Conservation (phyloP, 2,888 invertebrate species). For the Drosophila aldrichi region DNA sequence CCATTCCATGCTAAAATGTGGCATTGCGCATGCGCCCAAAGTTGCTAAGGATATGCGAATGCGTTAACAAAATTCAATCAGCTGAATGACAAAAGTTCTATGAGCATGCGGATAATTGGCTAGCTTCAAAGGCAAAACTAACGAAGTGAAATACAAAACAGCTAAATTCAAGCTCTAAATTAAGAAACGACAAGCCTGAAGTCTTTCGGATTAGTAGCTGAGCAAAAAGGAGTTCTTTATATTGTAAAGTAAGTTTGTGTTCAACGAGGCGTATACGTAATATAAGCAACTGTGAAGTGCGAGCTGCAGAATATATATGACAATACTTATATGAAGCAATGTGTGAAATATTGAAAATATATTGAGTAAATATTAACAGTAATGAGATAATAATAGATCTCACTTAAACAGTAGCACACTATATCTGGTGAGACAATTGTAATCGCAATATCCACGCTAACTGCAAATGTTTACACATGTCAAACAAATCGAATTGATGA, state of each 20-base stretch:
- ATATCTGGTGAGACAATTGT: background rate
- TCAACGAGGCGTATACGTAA: constrained; percentile 20
- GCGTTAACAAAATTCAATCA: constrained; percentile 8
- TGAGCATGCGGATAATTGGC: constrained; percentile 39
- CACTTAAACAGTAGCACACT: background rate
- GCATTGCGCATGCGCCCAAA: constrained; percentile 4
- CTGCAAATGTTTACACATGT: too few species aligned
- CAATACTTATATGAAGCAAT: background rate
- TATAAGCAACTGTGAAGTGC: background rate
- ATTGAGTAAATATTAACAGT: background rate
- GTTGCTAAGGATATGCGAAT: constrained; percentile 33
- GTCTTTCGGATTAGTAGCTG: constrained; percentile 20
- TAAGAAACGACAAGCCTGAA: background rate
- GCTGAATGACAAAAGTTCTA: constrained; percentile 1
- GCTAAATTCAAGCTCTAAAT: constrained; percentile 12
- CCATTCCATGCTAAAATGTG: constrained; percentile 35
- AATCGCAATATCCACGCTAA: background rate
- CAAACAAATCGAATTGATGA: background rate
- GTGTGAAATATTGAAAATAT: background rate
- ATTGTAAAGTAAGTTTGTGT: constrained; percentile 34
- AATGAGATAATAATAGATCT: background rate
- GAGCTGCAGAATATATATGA: background rate
- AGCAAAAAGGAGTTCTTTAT: background rate
- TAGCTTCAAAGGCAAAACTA: background rate
- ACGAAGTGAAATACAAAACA: background rate